phyloP scores from a whole-genome alignment of 2,113 vertebrate genomes.

The Himantopus leucocephalus region DNA sequence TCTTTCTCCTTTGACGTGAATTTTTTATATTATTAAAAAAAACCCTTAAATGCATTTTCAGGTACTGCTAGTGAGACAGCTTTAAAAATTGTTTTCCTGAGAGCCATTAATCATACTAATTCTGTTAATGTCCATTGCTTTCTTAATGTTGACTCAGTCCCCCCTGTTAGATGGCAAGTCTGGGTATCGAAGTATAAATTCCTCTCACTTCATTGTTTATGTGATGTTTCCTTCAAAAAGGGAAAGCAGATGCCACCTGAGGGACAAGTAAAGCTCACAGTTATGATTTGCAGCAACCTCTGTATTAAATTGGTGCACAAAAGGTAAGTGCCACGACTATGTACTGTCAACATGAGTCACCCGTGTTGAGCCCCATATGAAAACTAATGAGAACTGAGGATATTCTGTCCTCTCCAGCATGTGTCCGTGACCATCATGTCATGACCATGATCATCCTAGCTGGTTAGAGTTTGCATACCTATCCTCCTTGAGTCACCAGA shows the following conservation, averaged over 20 bases:
- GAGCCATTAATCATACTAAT: not conserved
- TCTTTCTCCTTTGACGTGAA: not conserved
- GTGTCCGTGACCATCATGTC: not conserved
- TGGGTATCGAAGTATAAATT: not conserved
- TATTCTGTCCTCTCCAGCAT: not conserved
- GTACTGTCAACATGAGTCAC: not conserved
- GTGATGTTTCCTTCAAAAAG: not conserved
- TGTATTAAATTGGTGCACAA: not conserved
- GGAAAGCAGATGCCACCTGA: not conserved
- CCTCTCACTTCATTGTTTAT: not conserved
- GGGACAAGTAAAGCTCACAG: not conserved
- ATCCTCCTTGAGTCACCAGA: not conserved
- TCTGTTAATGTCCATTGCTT: not conserved
- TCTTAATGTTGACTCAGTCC: not conserved
- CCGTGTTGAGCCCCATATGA: rapidly evolving
- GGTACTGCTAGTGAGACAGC: not conserved
- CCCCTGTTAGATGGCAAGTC: not conserved
- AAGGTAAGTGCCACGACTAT: not conserved
- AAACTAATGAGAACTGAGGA: not conserved
- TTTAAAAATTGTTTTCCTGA: not conserved
- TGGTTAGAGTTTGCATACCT: not conserved
- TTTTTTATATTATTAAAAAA: not conserved
- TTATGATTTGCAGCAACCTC: not conserved
- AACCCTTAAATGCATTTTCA: not conserved
- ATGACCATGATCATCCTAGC: not conserved